phyloP scores from a whole-genome alignment of 2,888 invertebrate species.

The Pristionchus japonicus region DNA sequence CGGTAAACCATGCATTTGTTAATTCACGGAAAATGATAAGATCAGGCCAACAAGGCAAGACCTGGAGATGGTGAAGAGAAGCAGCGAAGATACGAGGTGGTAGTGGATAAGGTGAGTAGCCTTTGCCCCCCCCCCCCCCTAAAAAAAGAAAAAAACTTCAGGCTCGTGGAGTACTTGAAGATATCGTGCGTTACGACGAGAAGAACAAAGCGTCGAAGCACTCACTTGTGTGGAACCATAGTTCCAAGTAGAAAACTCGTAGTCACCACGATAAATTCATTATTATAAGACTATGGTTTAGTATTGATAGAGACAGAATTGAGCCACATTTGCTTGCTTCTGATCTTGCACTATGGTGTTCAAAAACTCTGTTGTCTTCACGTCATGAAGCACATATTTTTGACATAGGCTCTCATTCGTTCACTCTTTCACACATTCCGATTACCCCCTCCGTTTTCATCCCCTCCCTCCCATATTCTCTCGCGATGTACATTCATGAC shows the following conservation, averaged over 20 bases:
- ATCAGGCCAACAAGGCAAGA: not conserved
- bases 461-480: not conserved
- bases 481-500: not conserved
- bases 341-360: too few species aligned
- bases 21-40: not conserved
- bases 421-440: not conserved
- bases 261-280: too few species aligned
- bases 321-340: too few species aligned
- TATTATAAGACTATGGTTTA: too few species aligned
- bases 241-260: too few species aligned
- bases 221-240: not conserved
- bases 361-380: too few species aligned
- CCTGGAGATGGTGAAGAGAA: not conserved
- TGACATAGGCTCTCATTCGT: not conserved
- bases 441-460: not conserved
- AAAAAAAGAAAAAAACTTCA: too few species aligned
- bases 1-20: not conserved
- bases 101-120: not conserved
- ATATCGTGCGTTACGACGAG: slow-evolving; percentile 9
- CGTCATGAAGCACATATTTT: too few species aligned
- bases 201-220: not conserved
- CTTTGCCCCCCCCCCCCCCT: too few species aligned
- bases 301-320: too few species aligned
- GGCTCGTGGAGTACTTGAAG: slow-evolving; percentile 9
- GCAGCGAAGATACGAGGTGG: not conserved